Conservation (phyloP, 2,113 vertebrate genomes). For the Burhinus bistriatus region DNA sequence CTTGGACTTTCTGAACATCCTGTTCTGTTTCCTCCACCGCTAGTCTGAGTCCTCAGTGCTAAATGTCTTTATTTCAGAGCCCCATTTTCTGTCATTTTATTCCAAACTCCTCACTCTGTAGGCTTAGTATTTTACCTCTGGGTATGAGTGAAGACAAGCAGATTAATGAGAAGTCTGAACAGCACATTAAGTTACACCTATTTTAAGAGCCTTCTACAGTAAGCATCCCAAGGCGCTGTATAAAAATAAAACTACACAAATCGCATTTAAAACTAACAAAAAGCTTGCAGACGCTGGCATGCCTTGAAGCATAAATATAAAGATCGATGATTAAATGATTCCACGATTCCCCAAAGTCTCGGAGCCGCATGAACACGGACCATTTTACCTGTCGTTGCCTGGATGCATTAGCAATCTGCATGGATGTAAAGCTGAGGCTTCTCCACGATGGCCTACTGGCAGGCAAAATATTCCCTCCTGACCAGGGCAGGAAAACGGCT, state of each 20-base stretch:
- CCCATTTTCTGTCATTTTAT: constrained; percentile 15
- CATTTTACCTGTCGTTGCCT: neutral
- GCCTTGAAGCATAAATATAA: neutral
- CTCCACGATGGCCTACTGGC: neutral
- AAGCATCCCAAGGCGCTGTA: neutral
- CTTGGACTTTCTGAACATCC: constrained; percentile 60
- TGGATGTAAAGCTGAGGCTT: neutral
- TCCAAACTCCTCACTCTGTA: neutral
- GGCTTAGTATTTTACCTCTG: constrained; percentile 37
- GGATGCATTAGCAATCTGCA: neutral
- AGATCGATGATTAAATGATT: neutral
- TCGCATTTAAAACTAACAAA: neutral
- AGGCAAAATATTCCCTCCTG: neutral
- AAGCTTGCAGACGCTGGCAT: neutral
- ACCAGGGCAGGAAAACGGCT: neutral
- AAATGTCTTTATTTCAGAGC: constrained; percentile 25
- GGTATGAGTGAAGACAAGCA: constrained; percentile 35
- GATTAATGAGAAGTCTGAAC: constrained; percentile 50
- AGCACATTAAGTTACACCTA: constrained; percentile 33
- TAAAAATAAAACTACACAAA: constrained; percentile 39
- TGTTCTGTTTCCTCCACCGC: constrained; percentile 35
- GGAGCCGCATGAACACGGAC: neutral
- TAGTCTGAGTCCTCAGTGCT: neutral
- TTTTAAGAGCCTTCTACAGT: constrained; percentile 27
- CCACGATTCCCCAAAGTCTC: neutral